A percentile compares a stretch with the other conserved stretches of the same genome.
Conservation (phyloP, 2,113 vertebrate genomes). For the Hippocampus mohnikei region DNA sequence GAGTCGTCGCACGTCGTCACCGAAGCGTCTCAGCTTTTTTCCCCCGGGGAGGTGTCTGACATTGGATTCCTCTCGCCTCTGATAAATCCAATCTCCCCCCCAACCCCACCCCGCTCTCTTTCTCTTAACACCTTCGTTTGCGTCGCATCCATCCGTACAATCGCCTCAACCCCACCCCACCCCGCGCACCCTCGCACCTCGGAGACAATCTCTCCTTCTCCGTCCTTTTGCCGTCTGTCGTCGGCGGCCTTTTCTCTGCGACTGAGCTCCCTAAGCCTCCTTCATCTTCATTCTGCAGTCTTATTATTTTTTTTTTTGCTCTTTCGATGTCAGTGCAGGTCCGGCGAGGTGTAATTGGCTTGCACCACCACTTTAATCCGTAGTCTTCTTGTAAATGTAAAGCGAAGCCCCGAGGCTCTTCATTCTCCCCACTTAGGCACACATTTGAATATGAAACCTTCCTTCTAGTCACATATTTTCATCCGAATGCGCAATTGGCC, state of each 20-base stretch:
- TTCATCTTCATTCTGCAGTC: slow-evolving; percentile 25
- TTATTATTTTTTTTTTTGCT: slow-evolving; percentile 7
- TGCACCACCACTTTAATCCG: slow-evolving; percentile 69
- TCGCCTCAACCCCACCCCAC: slow-evolving; percentile 1
- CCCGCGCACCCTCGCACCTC: slow-evolving; percentile 8
- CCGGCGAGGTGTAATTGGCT: slow-evolving; percentile 62
- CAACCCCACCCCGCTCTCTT: slow-evolving; percentile 9
- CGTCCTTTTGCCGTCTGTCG: slow-evolving; percentile 14
- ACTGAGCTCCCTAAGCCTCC: slow-evolving; percentile 23
- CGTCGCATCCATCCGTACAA: slow-evolving; percentile 20
- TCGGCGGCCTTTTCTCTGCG: slow-evolving; percentile 14
- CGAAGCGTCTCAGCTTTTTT: slow-evolving; percentile 14
- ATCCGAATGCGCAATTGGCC: background rate
- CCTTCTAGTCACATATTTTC: background rate
- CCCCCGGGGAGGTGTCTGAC: slow-evolving; percentile 34
- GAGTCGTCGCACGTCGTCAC: slow-evolving; percentile 21
- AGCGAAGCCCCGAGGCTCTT: slow-evolving; percentile 56
- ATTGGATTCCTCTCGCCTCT: slow-evolving; percentile 43
- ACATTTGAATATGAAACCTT: slow-evolving; percentile 23
- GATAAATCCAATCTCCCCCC: slow-evolving; percentile 34
- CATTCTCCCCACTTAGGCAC: slow-evolving; percentile 1
- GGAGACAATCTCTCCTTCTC: slow-evolving; percentile 12
- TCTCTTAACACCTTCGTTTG: slow-evolving; percentile 38
- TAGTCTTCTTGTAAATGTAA: slow-evolving; percentile 64
- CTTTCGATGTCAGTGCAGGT: slow-evolving; percentile 47